phyloP scores from a whole-genome alignment of 2,113 vertebrate genomes.

The Carassius carassius region DNA sequence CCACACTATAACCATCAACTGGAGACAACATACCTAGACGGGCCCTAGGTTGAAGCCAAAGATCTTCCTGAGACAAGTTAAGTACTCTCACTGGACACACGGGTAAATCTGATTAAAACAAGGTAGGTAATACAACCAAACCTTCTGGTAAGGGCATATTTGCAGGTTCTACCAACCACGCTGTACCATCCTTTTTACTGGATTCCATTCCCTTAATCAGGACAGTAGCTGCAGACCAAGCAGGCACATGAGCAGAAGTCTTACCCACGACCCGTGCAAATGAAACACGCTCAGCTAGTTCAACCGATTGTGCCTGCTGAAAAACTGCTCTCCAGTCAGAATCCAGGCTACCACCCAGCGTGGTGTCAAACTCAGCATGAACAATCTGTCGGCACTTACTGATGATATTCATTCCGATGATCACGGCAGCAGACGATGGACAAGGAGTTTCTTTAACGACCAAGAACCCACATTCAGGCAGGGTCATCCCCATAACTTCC shows the following conservation, averaged over 20 bases:
- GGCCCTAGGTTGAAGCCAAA: conserved; percentile 11
- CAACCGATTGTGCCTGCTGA: conserved; percentile 20
- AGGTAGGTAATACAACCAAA: conserved; percentile 8
- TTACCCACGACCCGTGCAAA: background rate
- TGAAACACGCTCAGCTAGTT: background rate
- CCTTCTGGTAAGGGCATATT: background rate
- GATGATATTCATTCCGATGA: conserved; percentile 44
- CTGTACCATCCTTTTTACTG: background rate
- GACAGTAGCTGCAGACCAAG: too few species aligned
- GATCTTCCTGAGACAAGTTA: conserved; percentile 28
- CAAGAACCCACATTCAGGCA: conserved; percentile 42
- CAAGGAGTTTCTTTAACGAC: conserved; percentile 14
- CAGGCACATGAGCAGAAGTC: conserved; percentile 10
- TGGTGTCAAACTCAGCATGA: conserved; percentile 9
- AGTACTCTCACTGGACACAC: conserved; percentile 4
- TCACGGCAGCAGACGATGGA: background rate
- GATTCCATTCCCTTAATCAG: background rate
- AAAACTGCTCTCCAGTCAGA: conserved; percentile 41
- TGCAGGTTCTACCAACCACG: background rate
- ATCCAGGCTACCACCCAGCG: background rate
- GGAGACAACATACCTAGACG: background rate
- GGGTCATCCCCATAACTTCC: conserved; percentile 29
- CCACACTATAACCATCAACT: background rate
- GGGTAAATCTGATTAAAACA: background rate
- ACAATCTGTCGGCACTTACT: conserved; percentile 25